These are phyloP conservation scores for Gallinago media DNA, from an alignment of 2,113 vertebrate genomes.

Conservation along the genomic window DNA sequence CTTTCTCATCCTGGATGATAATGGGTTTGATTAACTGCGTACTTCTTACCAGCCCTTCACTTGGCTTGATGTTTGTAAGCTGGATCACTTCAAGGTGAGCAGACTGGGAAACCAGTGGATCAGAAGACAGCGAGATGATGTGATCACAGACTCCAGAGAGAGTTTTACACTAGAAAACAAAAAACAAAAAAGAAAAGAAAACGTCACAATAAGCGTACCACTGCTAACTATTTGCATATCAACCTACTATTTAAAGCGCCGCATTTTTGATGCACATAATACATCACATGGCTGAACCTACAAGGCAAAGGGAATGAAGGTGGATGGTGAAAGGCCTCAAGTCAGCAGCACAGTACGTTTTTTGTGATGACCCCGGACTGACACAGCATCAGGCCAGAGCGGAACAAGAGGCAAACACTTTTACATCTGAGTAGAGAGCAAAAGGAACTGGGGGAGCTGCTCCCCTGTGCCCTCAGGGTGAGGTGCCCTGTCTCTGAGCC, in stretches of 20 bases:
- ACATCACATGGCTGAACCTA: background rate
- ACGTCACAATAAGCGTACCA: background rate
- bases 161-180: constrained; percentile 82
- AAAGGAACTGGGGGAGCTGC: rapidly evolving
- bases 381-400: background rate
- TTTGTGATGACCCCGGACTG: background rate
- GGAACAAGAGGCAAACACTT: background rate
- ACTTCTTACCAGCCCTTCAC: constrained; percentile 88
- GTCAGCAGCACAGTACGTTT: background rate
- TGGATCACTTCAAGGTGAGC: constrained; percentile 88
- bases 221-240: background rate
- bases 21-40: constrained; percentile 70
- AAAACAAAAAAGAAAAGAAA: background rate
- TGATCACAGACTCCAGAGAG: constrained; percentile 86
- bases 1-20: constrained; percentile 17
- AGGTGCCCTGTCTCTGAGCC: background rate
- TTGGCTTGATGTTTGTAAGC: constrained; percentile 87
- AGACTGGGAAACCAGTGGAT: constrained; percentile 86
- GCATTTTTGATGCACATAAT: background rate
- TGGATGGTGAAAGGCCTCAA: background rate
- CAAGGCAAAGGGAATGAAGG: background rate
- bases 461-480: rapidly evolving
- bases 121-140: constrained; percentile 85
- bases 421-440: background rate
- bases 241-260: background rate